Base-by-base conservation (phyloP, 1,140 invertebrate genomes). In the Odontomachus brunneus region DNA sequence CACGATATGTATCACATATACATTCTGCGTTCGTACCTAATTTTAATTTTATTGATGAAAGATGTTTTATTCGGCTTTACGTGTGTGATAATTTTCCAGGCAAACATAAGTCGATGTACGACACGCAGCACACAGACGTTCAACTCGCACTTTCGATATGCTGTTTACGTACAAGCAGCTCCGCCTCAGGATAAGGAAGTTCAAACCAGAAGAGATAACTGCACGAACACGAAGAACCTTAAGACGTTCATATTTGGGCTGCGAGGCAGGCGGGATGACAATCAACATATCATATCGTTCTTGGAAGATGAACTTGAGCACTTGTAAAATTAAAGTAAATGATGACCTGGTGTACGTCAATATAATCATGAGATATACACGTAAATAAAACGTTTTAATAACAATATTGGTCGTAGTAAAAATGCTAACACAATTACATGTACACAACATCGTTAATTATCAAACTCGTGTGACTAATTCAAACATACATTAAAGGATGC, bases 81-180 rank as follows among this genome's bases (percentile, higher is more conserved):
- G 7, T 44, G 57, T 38, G 19, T 38, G 69, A 53, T 82, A 69
- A 63, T 60, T 62, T 73, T 75, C 55, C 83, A 96, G 96, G 95
- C 95, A 0, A 94, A 94, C 59, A 94, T 96, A 81, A 94, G 94
- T 17, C 94, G 95, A 62, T 95, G 94, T 49, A 83, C 84, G 22
- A 97, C 96, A 0, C 94, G 94, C 75, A 95, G 95, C 26, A 96
- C 95, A 0, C 96, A 97, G 91, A 96, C 96, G 0, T 55, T 91
- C 29, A 94, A 95, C 84, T 95, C 95, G 17, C 92, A 95, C 66
- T 93, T 95, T 26, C 93, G 94, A 66, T 92, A 92, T 33, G 94
- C 94, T 60, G 90, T 94, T 49, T 92, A 94, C 44, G 94, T 94
- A 44, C 96, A 96, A 92, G 96, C 95, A 0, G 86, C 93, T 11